These are phyloP conservation scores for Hypomecis atomaria DNA, from an alignment of 2,888 invertebrate species.

Conservation along the genomic window DNA sequence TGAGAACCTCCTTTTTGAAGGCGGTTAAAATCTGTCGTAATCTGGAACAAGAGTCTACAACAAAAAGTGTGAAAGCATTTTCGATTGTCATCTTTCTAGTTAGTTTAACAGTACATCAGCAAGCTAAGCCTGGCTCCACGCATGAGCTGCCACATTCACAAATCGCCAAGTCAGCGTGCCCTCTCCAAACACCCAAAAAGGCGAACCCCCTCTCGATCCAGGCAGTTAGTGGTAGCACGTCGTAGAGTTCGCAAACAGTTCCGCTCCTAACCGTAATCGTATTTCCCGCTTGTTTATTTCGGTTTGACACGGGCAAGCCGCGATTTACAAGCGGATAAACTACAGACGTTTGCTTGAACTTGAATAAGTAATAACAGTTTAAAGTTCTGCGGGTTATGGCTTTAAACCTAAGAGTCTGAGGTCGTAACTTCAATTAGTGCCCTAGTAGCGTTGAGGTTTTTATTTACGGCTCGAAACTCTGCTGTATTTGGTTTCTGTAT, in stretches of 20 bases:
- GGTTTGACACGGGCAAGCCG: constrained; percentile 62
- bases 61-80: neutral
- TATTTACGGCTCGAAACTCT: neutral
- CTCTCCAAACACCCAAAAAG: constrained; percentile 41
- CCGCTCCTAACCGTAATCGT: constrained; percentile 66
- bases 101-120: constrained; percentile 8
- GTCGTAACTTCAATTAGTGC: constrained; percentile 21
- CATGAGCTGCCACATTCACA: constrained; percentile 18
- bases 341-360: constrained; percentile 54
- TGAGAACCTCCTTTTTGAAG: too few species aligned
- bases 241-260: constrained; percentile 73
- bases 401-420: constrained; percentile 11
- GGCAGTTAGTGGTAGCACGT: constrained; percentile 50
- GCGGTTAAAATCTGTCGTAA: too few species aligned
- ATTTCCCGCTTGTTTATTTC: constrained; percentile 71
- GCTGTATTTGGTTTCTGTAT: neutral
- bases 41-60: too few species aligned
- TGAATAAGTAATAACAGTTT: constrained; percentile 44
- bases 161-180: constrained; percentile 30
- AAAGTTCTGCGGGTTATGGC: constrained; percentile 22
- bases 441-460: constrained; percentile 4
- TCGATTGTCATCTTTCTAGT: constrained; percentile 1
- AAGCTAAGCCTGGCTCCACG: constrained; percentile 12
- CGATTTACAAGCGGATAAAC: constrained; percentile 57
- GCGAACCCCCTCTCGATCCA: constrained; percentile 24